Evolutionary conservation across 2,888 invertebrate species (phyloP), one percentile per base, ranked within the genome.

Genomic region (Lomographa bimaculata): DNA sequence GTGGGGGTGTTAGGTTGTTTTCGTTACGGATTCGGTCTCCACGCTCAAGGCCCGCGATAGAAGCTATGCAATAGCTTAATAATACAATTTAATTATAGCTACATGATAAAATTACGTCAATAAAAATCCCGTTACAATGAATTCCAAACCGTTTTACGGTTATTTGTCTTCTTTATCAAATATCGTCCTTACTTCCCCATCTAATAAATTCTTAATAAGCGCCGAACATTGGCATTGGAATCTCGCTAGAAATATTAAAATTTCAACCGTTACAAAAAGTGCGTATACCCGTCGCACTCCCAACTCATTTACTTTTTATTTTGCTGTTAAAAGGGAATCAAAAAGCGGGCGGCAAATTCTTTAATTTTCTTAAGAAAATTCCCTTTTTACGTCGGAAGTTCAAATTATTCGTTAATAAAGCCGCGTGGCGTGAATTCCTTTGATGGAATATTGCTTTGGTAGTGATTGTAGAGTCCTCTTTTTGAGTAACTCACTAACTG

Each of bases 381-480:
- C 71, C 68, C 63, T 71, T 73, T 68, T 58, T 52, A 46, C 50
- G 55, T 55, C 66, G 67, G 68, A 71, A 72, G 71, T 75, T 71
- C 66, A 69, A 82, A 79, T 79, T 76, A 79, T 80, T 78, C 79
- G 73, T 79, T 79, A 79, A 79, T 85, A 84, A 83, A 83, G 65
- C 70, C 64, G 64, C 63, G 53, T 61, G 61, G 70, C 64, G 70
- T 66, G 65, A 74, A 77, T 79, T 79, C 77, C 79, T 86, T 84
- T 84, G 83, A 83, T 81, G 83, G 83, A 85, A 84, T 82, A 84
- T 82, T 77, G 79, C 76, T 75, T 79, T 75, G 71, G 51, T 51
- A 47, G 51, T 51, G 51, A 51, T 54, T 54, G 36, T 24, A 43
- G 73, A 71, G 72, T 76, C n/a, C n/a, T n/a, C n/a, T n/a, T n/a